phyloP scores from a whole-genome alignment of 2,113 vertebrate species.

The Salvelinus alpinus region DNA sequence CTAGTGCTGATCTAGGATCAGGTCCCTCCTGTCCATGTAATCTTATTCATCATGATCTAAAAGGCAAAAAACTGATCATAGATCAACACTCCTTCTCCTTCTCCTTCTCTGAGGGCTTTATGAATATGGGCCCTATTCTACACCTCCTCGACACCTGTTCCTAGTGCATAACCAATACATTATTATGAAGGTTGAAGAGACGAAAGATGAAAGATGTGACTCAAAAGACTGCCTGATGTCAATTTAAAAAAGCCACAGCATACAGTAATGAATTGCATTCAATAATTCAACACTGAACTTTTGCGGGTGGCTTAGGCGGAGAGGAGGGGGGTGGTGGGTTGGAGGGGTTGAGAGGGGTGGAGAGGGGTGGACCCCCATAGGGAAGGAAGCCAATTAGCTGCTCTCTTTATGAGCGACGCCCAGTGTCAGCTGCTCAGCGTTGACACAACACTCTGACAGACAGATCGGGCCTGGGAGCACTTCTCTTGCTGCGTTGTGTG shows the following conservation, averaged over 20 bases:
- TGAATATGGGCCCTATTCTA: too few species aligned
- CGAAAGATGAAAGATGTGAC: constrained; percentile 23
- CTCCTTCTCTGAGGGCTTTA: too few species aligned
- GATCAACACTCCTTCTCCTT: too few species aligned
- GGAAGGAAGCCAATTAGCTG: constrained; percentile 71
- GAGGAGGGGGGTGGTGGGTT: not conserved
- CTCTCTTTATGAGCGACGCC: constrained; percentile 56
- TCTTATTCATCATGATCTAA: too few species aligned
- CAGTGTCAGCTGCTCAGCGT: constrained; percentile 28
- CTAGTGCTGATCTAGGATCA: too few species aligned
- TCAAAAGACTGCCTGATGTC: constrained; percentile 42
- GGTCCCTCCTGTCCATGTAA: too few species aligned
- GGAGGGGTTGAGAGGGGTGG: constrained; percentile 22
- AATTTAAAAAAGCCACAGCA: constrained; percentile 60
- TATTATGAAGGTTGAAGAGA: constrained; percentile 1
- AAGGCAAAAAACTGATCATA: too few species aligned
- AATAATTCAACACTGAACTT: constrained; percentile 82
- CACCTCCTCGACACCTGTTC: too few species aligned
- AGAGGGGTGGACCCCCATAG: constrained; percentile 51
- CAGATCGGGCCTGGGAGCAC: constrained; percentile 34
- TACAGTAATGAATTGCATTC: constrained; percentile 73
- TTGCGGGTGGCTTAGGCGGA: constrained; percentile 62
- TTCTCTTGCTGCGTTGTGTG: not conserved
- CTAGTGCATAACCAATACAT: too few species aligned
- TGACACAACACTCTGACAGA: constrained; percentile 49